Conservation (phyloP, 2,113 vertebrate species). For the Leptodactylus fuscus region DNA sequence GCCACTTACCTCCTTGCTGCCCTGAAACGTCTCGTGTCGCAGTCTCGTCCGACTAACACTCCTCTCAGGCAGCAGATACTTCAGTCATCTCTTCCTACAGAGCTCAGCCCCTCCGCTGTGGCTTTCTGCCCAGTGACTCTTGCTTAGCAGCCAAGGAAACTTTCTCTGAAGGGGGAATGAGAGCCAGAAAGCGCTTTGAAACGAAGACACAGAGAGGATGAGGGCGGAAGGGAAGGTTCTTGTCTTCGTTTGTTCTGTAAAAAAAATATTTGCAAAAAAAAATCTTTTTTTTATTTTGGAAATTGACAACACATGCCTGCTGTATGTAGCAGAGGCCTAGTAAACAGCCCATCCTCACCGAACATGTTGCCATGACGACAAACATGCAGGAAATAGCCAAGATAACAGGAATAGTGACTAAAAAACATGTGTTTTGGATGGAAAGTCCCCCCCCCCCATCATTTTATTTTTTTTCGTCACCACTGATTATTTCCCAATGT, state of each 20-base stretch:
- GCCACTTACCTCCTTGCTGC: slow-evolving; percentile 46
- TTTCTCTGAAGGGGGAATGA: slow-evolving; percentile 58
- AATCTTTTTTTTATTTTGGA: slow-evolving; percentile 62
- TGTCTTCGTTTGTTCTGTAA: slow-evolving; percentile 55
- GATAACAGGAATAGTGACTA: slow-evolving; percentile 75
- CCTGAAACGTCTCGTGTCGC: slow-evolving; percentile 24
- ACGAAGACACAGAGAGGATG: slow-evolving; percentile 54
- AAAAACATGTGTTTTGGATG: slow-evolving; percentile 80
- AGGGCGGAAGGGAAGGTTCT: slow-evolving; percentile 61
- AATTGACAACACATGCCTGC: slow-evolving; percentile 78
- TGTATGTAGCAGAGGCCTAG: slow-evolving; percentile 69
- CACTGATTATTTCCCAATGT: slow-evolving; percentile 27
- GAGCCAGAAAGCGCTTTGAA: slow-evolving; percentile 58
- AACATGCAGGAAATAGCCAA: slow-evolving; percentile 79
- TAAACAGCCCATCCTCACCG: slow-evolving; percentile 73
- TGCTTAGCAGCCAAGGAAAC: slow-evolving; percentile 61
- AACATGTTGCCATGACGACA: slow-evolving; percentile 74
- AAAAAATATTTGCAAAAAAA: slow-evolving; percentile 45
- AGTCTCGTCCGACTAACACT: slow-evolving; percentile 51
- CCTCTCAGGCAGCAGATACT: slow-evolving; percentile 59
- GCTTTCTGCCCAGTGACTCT: slow-evolving; percentile 62
- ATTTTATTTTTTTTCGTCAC: background rate
- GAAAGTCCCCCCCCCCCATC: slow-evolving; percentile 44
- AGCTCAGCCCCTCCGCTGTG: slow-evolving; percentile 61
- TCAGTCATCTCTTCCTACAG: slow-evolving; percentile 61